These are phyloP conservation scores for Diloba caeruleocephala DNA, from an alignment of 2,888 invertebrate species.

Conservation along the genomic window DNA sequence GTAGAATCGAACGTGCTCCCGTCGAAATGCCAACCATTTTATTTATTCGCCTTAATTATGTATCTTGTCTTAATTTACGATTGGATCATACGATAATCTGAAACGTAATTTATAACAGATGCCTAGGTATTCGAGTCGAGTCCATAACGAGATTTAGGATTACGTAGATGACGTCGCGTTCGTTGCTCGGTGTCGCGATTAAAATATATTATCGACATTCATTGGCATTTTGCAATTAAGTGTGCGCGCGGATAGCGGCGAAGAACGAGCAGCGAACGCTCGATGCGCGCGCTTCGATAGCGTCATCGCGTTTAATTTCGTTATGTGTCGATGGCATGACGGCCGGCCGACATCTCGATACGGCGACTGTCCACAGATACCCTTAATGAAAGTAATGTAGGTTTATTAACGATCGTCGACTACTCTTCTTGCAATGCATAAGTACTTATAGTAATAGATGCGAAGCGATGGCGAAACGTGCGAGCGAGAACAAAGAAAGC, in stretches of 20 bases:
- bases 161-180: conserved; percentile 78
- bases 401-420: conserved; percentile 85
- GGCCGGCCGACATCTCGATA: conserved; percentile 84
- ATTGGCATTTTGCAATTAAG: conserved; percentile 86
- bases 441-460: conserved; percentile 77
- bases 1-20: conserved; percentile 87
- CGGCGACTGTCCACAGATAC: conserved; percentile 85
- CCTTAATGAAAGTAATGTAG: conserved; percentile 88
- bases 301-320: conserved; percentile 87
- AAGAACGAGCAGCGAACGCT: conserved; percentile 60
- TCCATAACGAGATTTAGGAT: conserved; percentile 88
- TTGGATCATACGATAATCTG: conserved; percentile 89
- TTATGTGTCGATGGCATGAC: conserved; percentile 86
- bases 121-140: conserved; percentile 86
- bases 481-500: conserved; percentile 88
- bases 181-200: conserved; percentile 74
- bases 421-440: conserved; percentile 75
- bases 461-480: conserved; percentile 80
- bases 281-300: conserved; percentile 84
- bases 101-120: conserved; percentile 87
- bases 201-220: conserved; percentile 84
- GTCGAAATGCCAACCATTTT: conserved; percentile 89
- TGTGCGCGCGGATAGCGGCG: conserved; percentile 70
- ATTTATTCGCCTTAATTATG: conserved; percentile 89
- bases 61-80: conserved; percentile 90